A percentile compares a stretch with the other conserved stretches of the same genome.
These are phyloP conservation scores for Leistus spinibarbis DNA, from an alignment of 2,888 invertebrate genomes.

Conservation along the genomic window DNA sequence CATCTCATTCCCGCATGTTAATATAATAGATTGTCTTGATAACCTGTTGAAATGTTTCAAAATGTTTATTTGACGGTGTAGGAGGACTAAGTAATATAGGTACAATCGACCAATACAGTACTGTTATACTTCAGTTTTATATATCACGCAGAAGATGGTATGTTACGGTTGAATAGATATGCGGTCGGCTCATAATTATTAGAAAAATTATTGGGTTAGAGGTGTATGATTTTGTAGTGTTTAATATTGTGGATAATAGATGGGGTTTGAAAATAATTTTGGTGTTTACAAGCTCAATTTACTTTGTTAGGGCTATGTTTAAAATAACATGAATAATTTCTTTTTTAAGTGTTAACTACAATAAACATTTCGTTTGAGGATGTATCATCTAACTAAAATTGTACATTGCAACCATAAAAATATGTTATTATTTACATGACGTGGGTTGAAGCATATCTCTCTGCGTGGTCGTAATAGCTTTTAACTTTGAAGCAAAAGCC, in stretches of 20 bases:
- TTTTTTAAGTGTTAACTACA: neutral
- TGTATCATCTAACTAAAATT: neutral
- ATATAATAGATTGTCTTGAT: slow-evolving; percentile 43
- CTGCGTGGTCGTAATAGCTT: too few species aligned
- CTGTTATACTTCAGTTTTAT: neutral
- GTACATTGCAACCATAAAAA: neutral
- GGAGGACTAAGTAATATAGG: slow-evolving; percentile 30
- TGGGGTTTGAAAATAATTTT: neutral
- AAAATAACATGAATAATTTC: neutral
- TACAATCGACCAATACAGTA: slow-evolving; percentile 1
- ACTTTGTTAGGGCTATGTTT: neutral
- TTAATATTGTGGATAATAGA: neutral
- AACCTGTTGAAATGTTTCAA: slow-evolving; percentile 45
- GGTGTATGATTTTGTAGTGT: neutral
- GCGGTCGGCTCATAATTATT: neutral
- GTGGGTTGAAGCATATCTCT: neutral
- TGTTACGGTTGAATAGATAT: neutral
- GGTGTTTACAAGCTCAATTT: neutral
- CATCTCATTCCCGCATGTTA: slow-evolving; percentile 30
- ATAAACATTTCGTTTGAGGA: neutral
- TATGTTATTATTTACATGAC: neutral
- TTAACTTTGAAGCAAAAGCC: too few species aligned
- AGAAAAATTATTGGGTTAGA: neutral
- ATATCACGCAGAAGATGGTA: neutral
- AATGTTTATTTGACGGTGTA: slow-evolving; percentile 43